A percentile compares a stretch with the other conserved stretches of the same genome.
phyloP scores from a whole-genome alignment of 2,888 invertebrate genomes.

The Nysson spinosus region DNA sequence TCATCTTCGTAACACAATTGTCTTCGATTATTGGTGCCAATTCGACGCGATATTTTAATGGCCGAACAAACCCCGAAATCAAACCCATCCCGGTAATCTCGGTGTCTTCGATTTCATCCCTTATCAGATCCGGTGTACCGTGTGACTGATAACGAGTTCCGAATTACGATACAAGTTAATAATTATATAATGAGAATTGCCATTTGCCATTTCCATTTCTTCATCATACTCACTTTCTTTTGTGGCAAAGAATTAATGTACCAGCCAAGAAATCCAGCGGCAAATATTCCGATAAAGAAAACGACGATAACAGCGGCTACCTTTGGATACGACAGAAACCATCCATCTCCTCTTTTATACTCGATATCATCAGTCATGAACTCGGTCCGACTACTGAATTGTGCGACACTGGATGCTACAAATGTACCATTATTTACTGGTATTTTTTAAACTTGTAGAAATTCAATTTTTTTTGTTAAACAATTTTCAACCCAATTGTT shows the following conservation, averaged over 20 bases:
- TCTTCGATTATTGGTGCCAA: slow-evolving; percentile 56
- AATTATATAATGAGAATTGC: background rate
- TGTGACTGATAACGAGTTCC: slow-evolving; percentile 45
- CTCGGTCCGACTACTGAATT: slow-evolving; percentile 79
- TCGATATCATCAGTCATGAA: slow-evolving; percentile 80
- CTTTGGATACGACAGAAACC: slow-evolving; percentile 81
- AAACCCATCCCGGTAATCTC: slow-evolving; percentile 21
- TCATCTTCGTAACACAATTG: slow-evolving; percentile 47
- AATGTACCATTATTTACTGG: too few relatives aligned
- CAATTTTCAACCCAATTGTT: too few relatives aligned
- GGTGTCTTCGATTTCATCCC: slow-evolving; percentile 51
- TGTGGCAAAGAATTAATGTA: slow-evolving; percentile 61
- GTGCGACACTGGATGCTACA: slow-evolving; percentile 66
- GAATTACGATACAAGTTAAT: background rate
- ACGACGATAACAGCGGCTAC: slow-evolving; percentile 71
- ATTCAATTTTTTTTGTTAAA: too few relatives aligned
- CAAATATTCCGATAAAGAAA: slow-evolving; percentile 61
- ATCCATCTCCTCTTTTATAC: slow-evolving; percentile 81
- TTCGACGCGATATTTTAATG: slow-evolving; percentile 62
- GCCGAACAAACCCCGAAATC: slow-evolving; percentile 60
- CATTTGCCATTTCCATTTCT: background rate
- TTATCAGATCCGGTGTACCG: slow-evolving; percentile 54
- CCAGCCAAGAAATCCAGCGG: slow-evolving; percentile 68
- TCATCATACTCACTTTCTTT: slow-evolving; percentile 36
- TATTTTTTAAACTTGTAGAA: too few relatives aligned